phyloP scores from a whole-genome alignment of 2,888 invertebrate genomes.

The Alviniconcha strummeri region DNA sequence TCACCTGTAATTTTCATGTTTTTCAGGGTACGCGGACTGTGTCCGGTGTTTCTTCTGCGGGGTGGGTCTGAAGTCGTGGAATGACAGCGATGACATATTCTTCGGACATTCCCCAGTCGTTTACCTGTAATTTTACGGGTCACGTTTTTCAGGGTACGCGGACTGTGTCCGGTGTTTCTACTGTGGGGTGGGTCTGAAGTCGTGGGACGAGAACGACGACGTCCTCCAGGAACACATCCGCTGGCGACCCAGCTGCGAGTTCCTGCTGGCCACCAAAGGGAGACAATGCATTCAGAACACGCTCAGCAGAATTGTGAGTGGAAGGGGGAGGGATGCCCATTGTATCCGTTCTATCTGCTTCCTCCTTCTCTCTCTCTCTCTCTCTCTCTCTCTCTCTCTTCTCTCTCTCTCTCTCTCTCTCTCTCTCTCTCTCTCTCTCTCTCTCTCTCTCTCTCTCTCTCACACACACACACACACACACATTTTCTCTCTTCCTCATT shows the following conservation, averaged over 20 bases:
- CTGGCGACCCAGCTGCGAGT: conserved; percentile 24
- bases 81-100: neutral
- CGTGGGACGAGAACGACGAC: conserved; percentile 32
- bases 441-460: no score
- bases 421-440: no score
- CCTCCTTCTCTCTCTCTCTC: no score
- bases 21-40: no score
- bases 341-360: no score
- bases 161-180: conserved; percentile 35
- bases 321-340: neutral
- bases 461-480: no score
- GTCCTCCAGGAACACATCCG: conserved; percentile 26
- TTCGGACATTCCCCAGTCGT: neutral
- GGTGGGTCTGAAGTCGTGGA: neutral
- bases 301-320: neutral
- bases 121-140: neutral
- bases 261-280: conserved; percentile 18
- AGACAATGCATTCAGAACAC: neutral
- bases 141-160: conserved; percentile 20
- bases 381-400: no score
- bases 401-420: no score
- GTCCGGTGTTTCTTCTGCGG: conserved; percentile 13
- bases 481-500: no score
- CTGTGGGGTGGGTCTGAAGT: conserved; percentile 31
- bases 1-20: no score